Percentiles rank a stretch among this genome's conserved stretches.
Conservation (phyloP, 2,113 vertebrate species). For the Platysternon megacephalum region DNA sequence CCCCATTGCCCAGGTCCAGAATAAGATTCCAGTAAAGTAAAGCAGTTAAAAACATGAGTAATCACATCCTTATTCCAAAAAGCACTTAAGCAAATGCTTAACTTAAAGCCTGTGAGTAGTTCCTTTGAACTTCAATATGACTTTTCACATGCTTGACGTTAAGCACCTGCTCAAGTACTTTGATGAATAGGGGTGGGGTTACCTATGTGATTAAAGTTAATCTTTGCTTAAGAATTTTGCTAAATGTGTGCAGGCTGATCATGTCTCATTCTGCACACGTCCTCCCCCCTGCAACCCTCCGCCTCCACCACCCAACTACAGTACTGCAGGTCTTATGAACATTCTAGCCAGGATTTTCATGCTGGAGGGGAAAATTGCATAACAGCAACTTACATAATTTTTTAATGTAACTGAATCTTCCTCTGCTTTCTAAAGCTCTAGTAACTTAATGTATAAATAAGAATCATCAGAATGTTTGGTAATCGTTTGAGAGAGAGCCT, state of each 20-base stretch:
- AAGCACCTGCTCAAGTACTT: neutral
- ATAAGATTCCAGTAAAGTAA: conserved; percentile 38
- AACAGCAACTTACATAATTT: neutral
- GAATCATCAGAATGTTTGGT: conserved; percentile 5
- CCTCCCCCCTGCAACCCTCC: no score
- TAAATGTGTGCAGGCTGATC: neutral
- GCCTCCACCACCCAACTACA: conserved; percentile 10
- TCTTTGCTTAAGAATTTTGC: neutral
- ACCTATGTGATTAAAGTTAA: neutral
- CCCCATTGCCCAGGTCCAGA: conserved; percentile 6
- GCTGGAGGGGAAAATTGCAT: conserved; percentile 57
- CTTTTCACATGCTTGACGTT: neutral
- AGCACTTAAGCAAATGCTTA: neutral
- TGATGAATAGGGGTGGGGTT: neutral
- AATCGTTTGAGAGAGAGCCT: neutral
- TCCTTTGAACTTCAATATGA: neutral
- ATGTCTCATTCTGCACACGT: no score
- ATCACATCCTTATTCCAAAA: neutral
- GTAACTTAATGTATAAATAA: conserved; percentile 8
- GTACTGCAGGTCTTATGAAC: conserved; percentile 50
- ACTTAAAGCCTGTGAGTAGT: neutral
- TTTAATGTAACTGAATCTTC: neutral
- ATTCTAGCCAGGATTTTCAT: conserved; percentile 58
- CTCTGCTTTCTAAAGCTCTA: neutral
- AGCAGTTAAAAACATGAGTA: neutral